Base-by-base conservation (phyloP, 2,797 vertebrate species). In the Acanthornis magna region DNA sequence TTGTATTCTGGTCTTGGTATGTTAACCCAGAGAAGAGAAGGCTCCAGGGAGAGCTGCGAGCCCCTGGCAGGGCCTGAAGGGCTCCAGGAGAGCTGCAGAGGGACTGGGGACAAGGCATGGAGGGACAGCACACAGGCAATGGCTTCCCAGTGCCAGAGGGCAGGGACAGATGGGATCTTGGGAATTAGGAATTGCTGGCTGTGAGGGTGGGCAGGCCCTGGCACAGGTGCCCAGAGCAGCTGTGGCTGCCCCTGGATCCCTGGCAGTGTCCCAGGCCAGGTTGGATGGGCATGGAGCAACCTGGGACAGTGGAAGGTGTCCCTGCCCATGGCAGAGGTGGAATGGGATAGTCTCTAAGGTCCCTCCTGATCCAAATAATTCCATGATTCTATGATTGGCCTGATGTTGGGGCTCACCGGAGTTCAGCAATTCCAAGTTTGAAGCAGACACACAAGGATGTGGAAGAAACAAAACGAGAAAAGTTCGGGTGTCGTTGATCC, bases 101-200 rank as follows among this genome's bases (percentile, higher is more conserved):
- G 13, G 4, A 25, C 51, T 63, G 17, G 27, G 51, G 36, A 48
- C 27, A 87, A 50, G 58, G 32, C 7, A 0, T 16, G 74, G 1
- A 79, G 51, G 50, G 74, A 11, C 66, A 72, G 58, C 0, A 87
- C 8, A 5, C 26, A 29, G 50, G n/a, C 1, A 79, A 51, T 72
- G 58, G 36, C 26, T 70, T 55, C 5, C 8, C 18, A 11, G 1
- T 20, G 51, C 3, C 25, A 50, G 15, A 71, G 10, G 32, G 26
- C 58, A 78, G 50, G 36, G 7, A 0, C 1, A 1, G 66, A 6
- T 57, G 36, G 58, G 32, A 43, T 36, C 1, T 4, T 50, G 36
- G 75, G 32, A 36, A 36, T 36, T 2, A 57, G 51, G 6, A 65
- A 79, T 43, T 65, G 0, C 1, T 78, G 1, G 0, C 2, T 43